phyloP scores from a whole-genome alignment of 2,888 invertebrate species.

The Agrochola macilenta region DNA sequence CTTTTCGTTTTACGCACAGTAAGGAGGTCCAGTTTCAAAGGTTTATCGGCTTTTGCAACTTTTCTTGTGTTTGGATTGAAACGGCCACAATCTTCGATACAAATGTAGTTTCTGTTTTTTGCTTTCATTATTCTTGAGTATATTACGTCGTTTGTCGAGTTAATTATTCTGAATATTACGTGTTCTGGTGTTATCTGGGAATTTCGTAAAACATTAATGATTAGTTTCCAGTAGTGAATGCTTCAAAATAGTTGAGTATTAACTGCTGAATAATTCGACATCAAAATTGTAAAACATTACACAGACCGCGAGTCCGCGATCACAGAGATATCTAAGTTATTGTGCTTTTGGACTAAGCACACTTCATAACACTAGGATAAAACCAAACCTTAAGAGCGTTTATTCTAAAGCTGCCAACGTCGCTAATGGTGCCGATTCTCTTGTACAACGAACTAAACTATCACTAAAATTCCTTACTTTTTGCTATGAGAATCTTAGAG shows the following conservation, averaged over 20 bases:
- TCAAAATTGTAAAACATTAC: not conserved
- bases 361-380: no score
- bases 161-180: constrained; percentile 77
- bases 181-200: constrained; percentile 76
- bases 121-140: constrained; percentile 82
- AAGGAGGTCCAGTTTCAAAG: constrained; percentile 62
- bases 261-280: not conserved
- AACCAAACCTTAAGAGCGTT: no score
- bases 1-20: constrained; percentile 4
- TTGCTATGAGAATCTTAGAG: no score
- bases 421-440: no score
- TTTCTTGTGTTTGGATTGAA: constrained; percentile 68
- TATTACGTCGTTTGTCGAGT: constrained; percentile 75
- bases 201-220: not conserved
- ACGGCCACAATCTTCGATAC: constrained; percentile 75
- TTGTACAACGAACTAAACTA: no score
- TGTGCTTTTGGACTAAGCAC: no score
- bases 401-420: no score
- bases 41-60: constrained; percentile 66
- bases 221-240: not conserved
- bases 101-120: constrained; percentile 74
- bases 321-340: not conserved
- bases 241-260: not conserved
- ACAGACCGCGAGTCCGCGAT: not conserved
- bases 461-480: no score